Evolutionary conservation across 2,113 vertebrate genomes (phyloP).

Genomic region (Mixornis gularis): DNA sequence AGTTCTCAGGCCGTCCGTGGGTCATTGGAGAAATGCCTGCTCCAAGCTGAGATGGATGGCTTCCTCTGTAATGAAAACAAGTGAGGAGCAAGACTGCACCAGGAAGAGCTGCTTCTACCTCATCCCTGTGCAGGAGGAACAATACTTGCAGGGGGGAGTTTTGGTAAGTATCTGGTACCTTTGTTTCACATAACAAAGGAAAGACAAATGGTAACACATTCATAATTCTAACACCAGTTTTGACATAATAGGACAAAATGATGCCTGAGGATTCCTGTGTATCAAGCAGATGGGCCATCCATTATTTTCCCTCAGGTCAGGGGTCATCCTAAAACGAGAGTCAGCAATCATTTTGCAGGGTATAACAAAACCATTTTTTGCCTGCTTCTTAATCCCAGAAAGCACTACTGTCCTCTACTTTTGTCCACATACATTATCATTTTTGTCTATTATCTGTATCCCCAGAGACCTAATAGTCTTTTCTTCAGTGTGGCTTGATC

Average conservation of each 20-base stretch:
- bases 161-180: constrained; percentile 1
- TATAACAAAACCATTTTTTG: constrained; percentile 31
- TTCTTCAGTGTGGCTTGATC: constrained; percentile 26
- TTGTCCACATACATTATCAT: constrained; percentile 56
- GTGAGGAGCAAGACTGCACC: not conserved
- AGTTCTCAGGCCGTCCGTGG: not conserved
- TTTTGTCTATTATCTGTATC: constrained; percentile 51
- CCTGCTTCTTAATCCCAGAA: constrained; percentile 45
- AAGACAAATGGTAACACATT: constrained; percentile 8
- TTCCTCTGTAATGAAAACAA: not conserved
- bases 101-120: not conserved
- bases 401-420: constrained; percentile 52
- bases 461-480: constrained; percentile 54
- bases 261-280: constrained; percentile 40
- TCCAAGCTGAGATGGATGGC: constrained; percentile 5
- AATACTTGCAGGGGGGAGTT: not conserved
- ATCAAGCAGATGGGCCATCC: constrained; percentile 44
- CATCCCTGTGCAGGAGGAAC: not conserved
- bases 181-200: constrained; percentile 24
- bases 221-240: constrained; percentile 43
- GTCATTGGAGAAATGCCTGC: constrained; percentile 1
- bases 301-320: constrained; percentile 33
- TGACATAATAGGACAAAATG: constrained; percentile 47
- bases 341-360: constrained; percentile 37
- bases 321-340: constrained; percentile 22